Conservation (phyloP, 2,113 vertebrate species). For the Thalassarche chlororhynchos region DNA sequence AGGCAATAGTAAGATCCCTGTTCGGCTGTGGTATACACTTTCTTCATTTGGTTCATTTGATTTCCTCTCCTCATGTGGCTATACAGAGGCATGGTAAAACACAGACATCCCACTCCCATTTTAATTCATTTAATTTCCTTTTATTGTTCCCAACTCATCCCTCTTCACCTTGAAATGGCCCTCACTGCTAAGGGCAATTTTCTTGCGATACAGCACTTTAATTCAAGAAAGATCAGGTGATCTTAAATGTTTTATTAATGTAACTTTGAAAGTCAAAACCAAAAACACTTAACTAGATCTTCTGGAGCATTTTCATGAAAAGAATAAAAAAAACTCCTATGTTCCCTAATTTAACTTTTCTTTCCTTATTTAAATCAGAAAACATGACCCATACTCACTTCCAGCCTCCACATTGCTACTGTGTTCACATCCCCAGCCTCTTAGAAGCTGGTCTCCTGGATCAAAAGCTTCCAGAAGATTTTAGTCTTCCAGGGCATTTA, state of each 20-base stretch:
- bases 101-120: not conserved
- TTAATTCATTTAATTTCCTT: not conserved
- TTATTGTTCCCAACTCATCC: not conserved
- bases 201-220: not conserved
- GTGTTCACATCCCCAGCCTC: not conserved
- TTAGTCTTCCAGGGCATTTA: not conserved
- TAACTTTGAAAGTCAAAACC: not conserved
- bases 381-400: not conserved
- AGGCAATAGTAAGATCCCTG: not conserved
- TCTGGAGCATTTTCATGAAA: not conserved
- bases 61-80: not conserved
- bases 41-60: not conserved
- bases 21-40: not conserved
- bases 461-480: not conserved
- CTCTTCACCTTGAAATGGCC: not conserved
- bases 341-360: not conserved
- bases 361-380: not conserved
- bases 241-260: not conserved
- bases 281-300: not conserved
- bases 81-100: not conserved
- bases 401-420: not conserved
- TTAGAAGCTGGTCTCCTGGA: not conserved
- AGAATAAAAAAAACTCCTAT: not conserved
- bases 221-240: not conserved
- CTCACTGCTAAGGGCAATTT: not conserved